Percentiles rank a stretch among this genome's conserved stretches.
These are phyloP conservation scores for Calyptomena viridis DNA, from an alignment of 2,113 vertebrate species.

Conservation along the genomic window DNA sequence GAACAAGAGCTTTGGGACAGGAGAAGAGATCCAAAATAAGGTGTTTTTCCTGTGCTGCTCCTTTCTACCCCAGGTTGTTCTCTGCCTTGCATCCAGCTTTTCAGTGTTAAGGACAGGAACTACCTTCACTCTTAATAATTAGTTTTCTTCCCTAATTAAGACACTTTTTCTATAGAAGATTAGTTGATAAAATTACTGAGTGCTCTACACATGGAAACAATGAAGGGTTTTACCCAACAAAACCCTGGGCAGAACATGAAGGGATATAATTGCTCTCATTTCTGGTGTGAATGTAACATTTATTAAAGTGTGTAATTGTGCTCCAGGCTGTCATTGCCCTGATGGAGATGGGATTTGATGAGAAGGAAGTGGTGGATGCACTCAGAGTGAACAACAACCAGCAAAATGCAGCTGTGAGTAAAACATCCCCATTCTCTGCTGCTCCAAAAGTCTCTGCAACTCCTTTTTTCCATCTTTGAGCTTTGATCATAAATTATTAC, in stretches of 20 bases:
- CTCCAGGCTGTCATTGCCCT: conserved; percentile 89
- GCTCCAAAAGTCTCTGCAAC: background rate
- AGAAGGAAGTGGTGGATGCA: conserved; percentile 94
- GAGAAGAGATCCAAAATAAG: background rate
- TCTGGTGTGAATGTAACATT: background rate
- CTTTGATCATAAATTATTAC: background rate
- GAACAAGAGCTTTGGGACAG: background rate
- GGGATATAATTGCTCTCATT: background rate
- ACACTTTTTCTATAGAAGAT: background rate
- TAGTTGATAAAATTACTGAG: background rate
- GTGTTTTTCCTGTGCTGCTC: background rate
- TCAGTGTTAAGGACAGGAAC: background rate
- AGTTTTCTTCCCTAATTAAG: background rate
- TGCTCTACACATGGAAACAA: background rate
- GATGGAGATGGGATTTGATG: conserved; percentile 99
- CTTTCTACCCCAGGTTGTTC: background rate
- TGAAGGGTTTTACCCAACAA: background rate
- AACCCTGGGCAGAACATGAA: background rate
- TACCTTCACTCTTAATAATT: background rate
- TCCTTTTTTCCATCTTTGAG: background rate
- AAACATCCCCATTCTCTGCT: background rate
- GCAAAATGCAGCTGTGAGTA: conserved; percentile 92
- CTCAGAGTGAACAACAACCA: conserved; percentile 96
- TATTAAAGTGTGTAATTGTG: background rate
- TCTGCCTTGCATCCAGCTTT: background rate